phyloP scores from a whole-genome alignment of 2,113 vertebrate genomes.

The Xenus cinereus region DNA sequence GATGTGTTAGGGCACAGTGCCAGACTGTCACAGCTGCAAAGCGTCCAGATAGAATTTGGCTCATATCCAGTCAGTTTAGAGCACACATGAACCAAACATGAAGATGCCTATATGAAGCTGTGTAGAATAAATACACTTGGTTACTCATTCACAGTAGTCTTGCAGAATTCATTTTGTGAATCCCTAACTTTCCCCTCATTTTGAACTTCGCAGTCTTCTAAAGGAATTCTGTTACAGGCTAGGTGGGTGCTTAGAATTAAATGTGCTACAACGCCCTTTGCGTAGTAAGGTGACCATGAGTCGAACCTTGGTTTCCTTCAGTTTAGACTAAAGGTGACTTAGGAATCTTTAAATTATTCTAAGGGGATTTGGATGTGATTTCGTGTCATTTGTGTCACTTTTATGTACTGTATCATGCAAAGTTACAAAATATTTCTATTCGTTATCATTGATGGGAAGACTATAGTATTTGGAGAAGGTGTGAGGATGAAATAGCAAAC shows the following conservation, averaged over 20 bases:
- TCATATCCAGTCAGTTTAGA: neutral
- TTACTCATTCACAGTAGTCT: neutral
- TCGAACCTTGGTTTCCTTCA: neutral
- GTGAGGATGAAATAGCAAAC: neutral
- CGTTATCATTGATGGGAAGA: neutral
- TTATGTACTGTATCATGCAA: neutral
- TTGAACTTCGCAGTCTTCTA: fast-evolving
- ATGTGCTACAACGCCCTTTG: neutral
- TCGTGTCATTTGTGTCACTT: neutral
- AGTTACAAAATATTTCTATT: neutral
- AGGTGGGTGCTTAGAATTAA: neutral
- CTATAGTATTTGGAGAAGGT: neutral
- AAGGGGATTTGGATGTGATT: neutral
- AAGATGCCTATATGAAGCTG: neutral
- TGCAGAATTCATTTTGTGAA: neutral
- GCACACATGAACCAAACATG: neutral
- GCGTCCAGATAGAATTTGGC: neutral
- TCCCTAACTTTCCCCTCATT: neutral
- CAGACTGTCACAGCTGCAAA: constrained; percentile 15
- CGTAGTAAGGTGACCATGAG: neutral
- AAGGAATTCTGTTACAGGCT: neutral
- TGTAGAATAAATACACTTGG: neutral
- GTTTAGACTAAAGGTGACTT: neutral
- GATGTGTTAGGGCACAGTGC: neutral
- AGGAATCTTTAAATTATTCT: neutral